Percentiles rank a stretch among this genome's conserved stretches.
Evolutionary conservation across 2,113 vertebrate species (phyloP).

Genomic region (Oncorhynchus masou): DNA sequence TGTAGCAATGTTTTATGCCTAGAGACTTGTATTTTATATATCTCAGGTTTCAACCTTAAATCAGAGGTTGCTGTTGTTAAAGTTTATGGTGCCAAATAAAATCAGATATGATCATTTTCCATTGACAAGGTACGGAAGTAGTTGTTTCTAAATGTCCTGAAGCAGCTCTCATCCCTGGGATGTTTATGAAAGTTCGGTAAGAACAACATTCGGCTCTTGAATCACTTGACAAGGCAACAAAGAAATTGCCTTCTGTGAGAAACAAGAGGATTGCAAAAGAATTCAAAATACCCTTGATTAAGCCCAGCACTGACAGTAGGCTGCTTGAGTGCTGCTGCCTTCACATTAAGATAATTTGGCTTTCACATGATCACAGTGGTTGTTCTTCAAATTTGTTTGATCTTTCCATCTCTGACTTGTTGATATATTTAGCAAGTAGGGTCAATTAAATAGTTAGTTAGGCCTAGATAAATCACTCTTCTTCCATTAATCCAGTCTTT

Average conservation of each 20-base stretch:
- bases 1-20: no score
- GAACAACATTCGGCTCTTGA: constrained; percentile 9
- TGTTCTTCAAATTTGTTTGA: not conserved
- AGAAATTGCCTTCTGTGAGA: not conserved
- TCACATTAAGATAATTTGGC: not conserved
- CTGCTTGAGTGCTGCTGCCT: not conserved
- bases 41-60: not conserved
- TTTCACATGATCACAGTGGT: not conserved
- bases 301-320: not conserved
- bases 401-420: constrained; percentile 8
- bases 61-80: not conserved
- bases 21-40: no score
- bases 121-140: not conserved
- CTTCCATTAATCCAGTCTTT: no score
- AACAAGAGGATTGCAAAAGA: not conserved
- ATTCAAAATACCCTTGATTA: constrained; percentile 7
- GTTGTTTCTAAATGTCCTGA: not conserved
- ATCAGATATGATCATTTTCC: not conserved
- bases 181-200: not conserved
- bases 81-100: not conserved
- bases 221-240: not conserved
- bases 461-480: no score
- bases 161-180: not conserved
- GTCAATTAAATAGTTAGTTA: no score
- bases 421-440: no score